A percentile compares a stretch with the other conserved stretches of the same genome.
Evolutionary conservation across 1,140 invertebrate genomes (phyloP).

Genomic region (Hyles vespertilio): DNA sequence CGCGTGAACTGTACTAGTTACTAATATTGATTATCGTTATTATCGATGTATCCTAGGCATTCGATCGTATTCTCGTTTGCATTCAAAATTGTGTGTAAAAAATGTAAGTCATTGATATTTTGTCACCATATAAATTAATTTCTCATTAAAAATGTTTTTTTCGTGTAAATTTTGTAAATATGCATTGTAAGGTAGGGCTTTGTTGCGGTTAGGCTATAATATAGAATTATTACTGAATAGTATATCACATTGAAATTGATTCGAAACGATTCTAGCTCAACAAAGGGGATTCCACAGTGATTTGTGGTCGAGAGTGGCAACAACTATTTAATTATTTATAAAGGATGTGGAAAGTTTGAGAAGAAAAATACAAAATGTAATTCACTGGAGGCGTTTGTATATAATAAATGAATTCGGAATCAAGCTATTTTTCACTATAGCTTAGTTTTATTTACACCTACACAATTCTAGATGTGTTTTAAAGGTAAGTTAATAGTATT

Average conservation of each 20-base stretch:
- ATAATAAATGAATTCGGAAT: conserved; percentile 8
- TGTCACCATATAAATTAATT: background rate
- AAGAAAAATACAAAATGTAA: conserved; percentile 3
- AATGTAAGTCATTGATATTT: background rate
- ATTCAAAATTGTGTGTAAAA: conserved; percentile 4
- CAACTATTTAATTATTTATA: conserved; percentile 7
- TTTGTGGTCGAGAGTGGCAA: no score
- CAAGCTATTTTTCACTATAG: background rate
- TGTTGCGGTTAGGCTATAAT: conserved; percentile 1
- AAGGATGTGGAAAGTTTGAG: background rate
- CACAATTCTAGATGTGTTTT: no score
- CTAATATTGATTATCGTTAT: no score
- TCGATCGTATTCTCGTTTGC: no score
- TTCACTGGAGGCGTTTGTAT: conserved; percentile 4
- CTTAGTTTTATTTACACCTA: no score
- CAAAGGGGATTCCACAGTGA: no score
- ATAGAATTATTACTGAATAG: conserved; percentile 2
- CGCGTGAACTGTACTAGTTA: no score
- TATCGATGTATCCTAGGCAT: no score
- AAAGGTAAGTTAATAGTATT: no score
- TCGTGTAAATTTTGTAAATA: conserved; percentile 63
- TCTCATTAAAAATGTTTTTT: conserved; percentile 11
- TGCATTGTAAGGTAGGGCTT: conserved; percentile 28
- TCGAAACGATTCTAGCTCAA: background rate
- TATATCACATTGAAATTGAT: conserved; percentile 5